phyloP scores from a whole-genome alignment of 2,797 vertebrate genomes.

The Microchirus variegatus region DNA sequence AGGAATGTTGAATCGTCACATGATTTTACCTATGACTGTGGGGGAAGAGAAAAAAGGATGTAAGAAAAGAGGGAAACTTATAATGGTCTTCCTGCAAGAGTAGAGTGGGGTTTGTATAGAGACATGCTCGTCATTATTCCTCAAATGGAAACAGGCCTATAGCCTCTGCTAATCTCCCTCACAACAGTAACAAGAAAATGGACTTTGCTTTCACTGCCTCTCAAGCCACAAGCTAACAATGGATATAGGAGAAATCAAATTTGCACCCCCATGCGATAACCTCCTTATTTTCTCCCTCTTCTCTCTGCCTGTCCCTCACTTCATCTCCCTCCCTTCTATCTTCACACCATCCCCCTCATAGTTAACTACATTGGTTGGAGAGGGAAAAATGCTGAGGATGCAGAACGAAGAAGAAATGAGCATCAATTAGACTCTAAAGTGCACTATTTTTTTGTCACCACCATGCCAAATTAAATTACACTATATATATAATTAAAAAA shows the following conservation, averaged over 20 bases:
- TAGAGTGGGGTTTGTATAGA: constrained; percentile 44
- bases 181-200: constrained; percentile 63
- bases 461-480: constrained; percentile 80
- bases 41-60: constrained; percentile 1
- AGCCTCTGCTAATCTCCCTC: constrained; percentile 67
- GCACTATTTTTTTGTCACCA: constrained; percentile 67
- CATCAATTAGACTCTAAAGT: constrained; percentile 80
- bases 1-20: constrained; percentile 10
- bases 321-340: constrained; percentile 14
- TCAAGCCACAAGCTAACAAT: constrained; percentile 69
- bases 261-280: constrained; percentile 48
- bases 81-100: constrained; percentile 35
- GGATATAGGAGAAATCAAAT: constrained; percentile 71
- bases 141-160: constrained; percentile 74
- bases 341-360: constrained; percentile 29
- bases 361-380: constrained; percentile 65
- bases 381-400: constrained; percentile 76
- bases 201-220: constrained; percentile 56
- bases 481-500: constrained; percentile 72
- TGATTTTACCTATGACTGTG: constrained; percentile 26
- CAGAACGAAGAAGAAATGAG: constrained; percentile 62
- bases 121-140: constrained; percentile 70
- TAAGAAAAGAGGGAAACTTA: constrained; percentile 9
- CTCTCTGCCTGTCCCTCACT: constrained; percentile 16
- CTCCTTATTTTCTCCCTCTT: constrained; percentile 48